Evolutionary conservation across 2,797 vertebrate genomes (phyloP), one percentile per base, ranked within the genome.

Genomic region (Peromyscus attwateri): DNA sequence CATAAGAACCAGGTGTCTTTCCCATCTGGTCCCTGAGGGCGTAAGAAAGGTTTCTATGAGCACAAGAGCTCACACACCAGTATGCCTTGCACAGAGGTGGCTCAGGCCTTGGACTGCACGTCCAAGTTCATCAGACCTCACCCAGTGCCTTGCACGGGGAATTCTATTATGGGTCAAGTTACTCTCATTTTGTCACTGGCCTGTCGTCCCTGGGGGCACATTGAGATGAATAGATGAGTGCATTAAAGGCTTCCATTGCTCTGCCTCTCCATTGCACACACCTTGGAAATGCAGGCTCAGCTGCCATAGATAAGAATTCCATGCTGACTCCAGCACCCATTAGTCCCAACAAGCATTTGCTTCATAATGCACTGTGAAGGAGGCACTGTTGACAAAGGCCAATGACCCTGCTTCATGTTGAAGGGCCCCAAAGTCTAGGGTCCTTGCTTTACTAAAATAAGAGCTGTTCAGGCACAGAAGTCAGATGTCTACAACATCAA

Each of bases 131-230:
- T 84, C 31, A 21, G 1, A 29, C n/a, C 37, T 89, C 17, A 17
- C 55, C 9, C 0, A 4, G 43, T 11, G 29, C 81, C 88, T 17
- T 17, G 34, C 23, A 0, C 19, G 34, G 11, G n/a, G 92, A 57
- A 79, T 34, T 57, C 34, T 60, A 6, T 9, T 57, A 57, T 21
- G 34, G 64, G 17, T 43, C 88, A 55, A 57, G 66, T 76, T 70
- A 25, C 81, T 57, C 83, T 68, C 76, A 40, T 34, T 60, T 83
- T 68, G 40, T 52, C 3, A 40, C 79, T 55, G 62, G 27, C 34
- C 21, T 0, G 0, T 57, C 52, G 6, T 34, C 49, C 49, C 79
- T 12, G 34, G 16, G 1, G 0, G 21, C 16, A 17, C 25, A 25
- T 2, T 6, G 43, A 23, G 55, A n/a, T 91, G 57, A 34, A 1